Percentiles rank a stretch among this genome's conserved stretches.
phyloP scores from a whole-genome alignment of 2,113 vertebrate genomes.

The Marmota flaviventris region DNA sequence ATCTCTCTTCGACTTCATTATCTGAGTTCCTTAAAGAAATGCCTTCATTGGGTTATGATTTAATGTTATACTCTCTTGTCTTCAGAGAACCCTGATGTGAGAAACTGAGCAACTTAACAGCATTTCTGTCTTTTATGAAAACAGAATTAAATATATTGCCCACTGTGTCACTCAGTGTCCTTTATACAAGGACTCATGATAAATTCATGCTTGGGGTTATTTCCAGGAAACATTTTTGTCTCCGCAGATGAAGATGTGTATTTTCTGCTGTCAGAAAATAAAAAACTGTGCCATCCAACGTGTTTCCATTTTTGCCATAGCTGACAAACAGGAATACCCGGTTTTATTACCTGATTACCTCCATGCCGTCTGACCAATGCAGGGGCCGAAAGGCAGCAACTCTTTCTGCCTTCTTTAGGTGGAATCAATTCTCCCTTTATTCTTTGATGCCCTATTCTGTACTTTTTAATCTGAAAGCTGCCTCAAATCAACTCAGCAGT shows the following conservation, averaged over 20 bases:
- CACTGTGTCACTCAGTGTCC: conserved; percentile 81
- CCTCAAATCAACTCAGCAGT: conserved; percentile 25
- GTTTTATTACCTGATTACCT: conserved; percentile 74
- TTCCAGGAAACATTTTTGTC: conserved; percentile 81
- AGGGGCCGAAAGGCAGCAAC: background rate
- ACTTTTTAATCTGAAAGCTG: conserved; percentile 44
- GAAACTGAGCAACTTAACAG: conserved; percentile 72
- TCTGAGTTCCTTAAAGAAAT: conserved; percentile 67
- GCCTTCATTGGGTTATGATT: conserved; percentile 70
- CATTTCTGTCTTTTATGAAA: conserved; percentile 80
- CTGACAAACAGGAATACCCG: conserved; percentile 72
- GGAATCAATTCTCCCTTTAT: background rate
- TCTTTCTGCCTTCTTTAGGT: conserved; percentile 47
- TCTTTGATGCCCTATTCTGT: background rate
- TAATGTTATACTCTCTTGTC: conserved; percentile 61
- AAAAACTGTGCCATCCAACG: conserved; percentile 64
- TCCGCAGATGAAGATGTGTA: conserved; percentile 80
- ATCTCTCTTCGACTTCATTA: conserved; percentile 62
- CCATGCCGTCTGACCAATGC: background rate
- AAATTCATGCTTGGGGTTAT: conserved; percentile 83
- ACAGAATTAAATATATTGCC: conserved; percentile 80
- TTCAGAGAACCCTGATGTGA: conserved; percentile 75
- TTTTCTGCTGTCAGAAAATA: conserved; percentile 78
- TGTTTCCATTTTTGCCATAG: conserved; percentile 73
- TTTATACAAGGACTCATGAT: conserved; percentile 81